Conservation (phyloP, 2,888 invertebrate species). For the Conus canariensis region DNA sequence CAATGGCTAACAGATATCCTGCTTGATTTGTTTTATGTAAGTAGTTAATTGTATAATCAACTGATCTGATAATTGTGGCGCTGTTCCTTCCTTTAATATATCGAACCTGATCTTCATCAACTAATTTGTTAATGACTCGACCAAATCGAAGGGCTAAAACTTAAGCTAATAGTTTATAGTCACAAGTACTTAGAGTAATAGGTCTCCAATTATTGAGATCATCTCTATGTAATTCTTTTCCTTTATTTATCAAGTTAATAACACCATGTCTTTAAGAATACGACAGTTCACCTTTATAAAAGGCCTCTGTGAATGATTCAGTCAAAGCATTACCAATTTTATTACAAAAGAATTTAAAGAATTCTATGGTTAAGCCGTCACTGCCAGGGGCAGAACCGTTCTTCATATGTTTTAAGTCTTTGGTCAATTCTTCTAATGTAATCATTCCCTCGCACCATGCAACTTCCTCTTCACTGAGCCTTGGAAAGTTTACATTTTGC, state of each 20-base stretch:
- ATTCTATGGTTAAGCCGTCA: conserved; percentile 7
- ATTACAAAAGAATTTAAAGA: background rate
- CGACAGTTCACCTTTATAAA: background rate
- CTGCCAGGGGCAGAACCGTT: background rate
- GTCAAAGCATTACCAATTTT: background rate
- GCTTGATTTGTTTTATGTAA: background rate
- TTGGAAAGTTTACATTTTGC: background rate
- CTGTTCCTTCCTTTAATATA: background rate
- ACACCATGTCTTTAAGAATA: background rate
- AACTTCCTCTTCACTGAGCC: background rate
- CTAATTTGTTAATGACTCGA: background rate
- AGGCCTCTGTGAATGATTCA: background rate
- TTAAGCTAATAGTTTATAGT: background rate
- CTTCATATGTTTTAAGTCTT: background rate
- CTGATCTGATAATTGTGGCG: background rate
- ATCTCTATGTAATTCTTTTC: background rate
- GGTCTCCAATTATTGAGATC: background rate
- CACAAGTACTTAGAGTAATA: background rate
- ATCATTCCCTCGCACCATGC: background rate
- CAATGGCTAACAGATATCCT: background rate
- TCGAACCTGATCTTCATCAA: background rate
- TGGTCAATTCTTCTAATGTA: background rate
- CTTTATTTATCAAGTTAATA: background rate
- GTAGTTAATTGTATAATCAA: too few relatives aligned
- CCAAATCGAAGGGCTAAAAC: background rate